These are phyloP conservation scores for Pissodes strobi DNA, from an alignment of 1,140 invertebrate genomes.

Conservation along the genomic window DNA sequence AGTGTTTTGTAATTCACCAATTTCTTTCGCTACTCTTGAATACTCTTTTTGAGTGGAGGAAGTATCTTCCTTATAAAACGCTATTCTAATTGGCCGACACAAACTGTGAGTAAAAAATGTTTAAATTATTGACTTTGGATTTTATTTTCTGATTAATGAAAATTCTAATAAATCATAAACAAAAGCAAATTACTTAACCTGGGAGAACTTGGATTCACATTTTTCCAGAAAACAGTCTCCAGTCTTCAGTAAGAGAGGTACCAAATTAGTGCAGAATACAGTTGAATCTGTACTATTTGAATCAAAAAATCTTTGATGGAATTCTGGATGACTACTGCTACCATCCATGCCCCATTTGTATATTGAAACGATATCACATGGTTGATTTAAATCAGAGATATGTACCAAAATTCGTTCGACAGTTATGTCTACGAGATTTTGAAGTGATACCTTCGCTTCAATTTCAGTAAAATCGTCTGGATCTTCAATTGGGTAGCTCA, in stretches of 20 bases:
- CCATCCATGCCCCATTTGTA: no score
- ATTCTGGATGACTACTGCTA: conserved; percentile 3
- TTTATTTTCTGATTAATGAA: conserved; percentile 8
- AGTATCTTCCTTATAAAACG: conserved; percentile 4
- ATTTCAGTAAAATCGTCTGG: no score
- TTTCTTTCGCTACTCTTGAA: conserved; percentile 3
- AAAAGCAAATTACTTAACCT: conserved; percentile 5
- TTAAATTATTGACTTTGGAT: conserved; percentile 3
- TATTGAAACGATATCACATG: no score
- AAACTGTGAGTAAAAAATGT: conserved; percentile 4
- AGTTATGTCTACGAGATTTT: no score
- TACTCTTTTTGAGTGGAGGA: conserved; percentile 4
- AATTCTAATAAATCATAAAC: neutral
- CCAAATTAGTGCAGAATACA: no score
- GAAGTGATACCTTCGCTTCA: no score
- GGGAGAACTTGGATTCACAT: conserved; percentile 3
- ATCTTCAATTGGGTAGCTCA: no score
- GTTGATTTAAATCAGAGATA: no score
- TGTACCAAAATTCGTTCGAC: no score
- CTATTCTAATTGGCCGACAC: neutral
- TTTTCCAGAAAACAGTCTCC: neutral
- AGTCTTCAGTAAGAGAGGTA: neutral
- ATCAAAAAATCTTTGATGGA: conserved; percentile 5
- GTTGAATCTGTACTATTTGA: conserved; percentile 9
- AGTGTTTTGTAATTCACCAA: conserved; percentile 9